These are phyloP conservation scores for Crocallis elinguaria DNA, from an alignment of 2,888 invertebrate species.

Conservation along the genomic window DNA sequence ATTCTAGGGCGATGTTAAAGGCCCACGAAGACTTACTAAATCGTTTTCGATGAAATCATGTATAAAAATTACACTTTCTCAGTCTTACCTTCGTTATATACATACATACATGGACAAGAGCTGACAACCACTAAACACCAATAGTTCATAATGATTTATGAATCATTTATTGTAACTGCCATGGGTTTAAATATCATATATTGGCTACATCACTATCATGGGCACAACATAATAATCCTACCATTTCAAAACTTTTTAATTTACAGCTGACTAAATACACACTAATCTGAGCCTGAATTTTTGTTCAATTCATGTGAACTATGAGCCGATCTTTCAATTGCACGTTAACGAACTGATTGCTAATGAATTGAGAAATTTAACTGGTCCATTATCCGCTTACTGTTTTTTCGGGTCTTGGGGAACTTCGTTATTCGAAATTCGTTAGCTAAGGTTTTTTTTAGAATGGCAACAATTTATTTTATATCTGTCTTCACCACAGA, in stretches of 20 bases:
- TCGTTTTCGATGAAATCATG: constrained; percentile 32
- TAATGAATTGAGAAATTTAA: too few relatives aligned
- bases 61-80: constrained; percentile 52
- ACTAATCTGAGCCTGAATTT: too few relatives aligned
- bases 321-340: too few relatives aligned
- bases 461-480: too few relatives aligned
- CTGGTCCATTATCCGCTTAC: too few relatives aligned
- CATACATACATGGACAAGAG: constrained; percentile 78
- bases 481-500: too few relatives aligned
- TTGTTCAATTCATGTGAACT: too few relatives aligned
- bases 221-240: constrained; percentile 15
- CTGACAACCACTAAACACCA: constrained; percentile 23
- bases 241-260: neutral
- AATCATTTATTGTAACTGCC: constrained; percentile 5
- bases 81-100: constrained; percentile 80
- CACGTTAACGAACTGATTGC: too few relatives aligned
- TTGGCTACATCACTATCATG: constrained; percentile 8
- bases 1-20: neutral
- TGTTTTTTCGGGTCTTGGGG: too few relatives aligned
- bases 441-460: too few relatives aligned
- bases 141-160: constrained; percentile 22
- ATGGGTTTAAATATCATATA: constrained; percentile 22
- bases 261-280: neutral
- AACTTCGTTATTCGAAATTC: too few relatives aligned
- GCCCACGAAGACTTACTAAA: constrained; percentile 14